phyloP scores from a whole-genome alignment of 1,140 invertebrate genomes.

The Bombus haemorrhoidalis region DNA sequence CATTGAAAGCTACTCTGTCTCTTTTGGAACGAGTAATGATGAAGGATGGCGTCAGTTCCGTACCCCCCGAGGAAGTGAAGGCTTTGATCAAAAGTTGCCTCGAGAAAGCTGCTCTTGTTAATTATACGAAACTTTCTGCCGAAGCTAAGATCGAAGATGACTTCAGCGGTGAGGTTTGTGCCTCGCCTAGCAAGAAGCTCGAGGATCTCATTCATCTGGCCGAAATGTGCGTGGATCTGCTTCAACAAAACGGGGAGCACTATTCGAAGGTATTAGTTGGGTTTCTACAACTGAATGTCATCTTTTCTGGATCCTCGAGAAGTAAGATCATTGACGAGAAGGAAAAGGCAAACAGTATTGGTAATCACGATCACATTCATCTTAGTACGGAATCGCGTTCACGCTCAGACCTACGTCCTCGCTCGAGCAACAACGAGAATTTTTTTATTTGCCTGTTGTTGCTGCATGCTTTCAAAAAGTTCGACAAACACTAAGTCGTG shows the following conservation, averaged over 20 bases:
- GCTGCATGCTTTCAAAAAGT: background rate
- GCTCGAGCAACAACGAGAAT: background rate
- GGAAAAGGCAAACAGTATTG: background rate
- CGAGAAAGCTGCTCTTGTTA: constrained; percentile 98
- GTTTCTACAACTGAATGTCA: constrained; percentile 81
- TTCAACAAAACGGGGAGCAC: constrained; percentile 99
- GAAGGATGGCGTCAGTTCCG: constrained; percentile 99
- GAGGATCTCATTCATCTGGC: constrained; percentile 98
- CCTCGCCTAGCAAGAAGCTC: constrained; percentile 93
- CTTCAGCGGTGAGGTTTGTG: constrained; percentile 90
- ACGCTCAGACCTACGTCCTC: background rate
- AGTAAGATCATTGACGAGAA: background rate
- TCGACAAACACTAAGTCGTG: background rate
- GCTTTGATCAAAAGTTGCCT: constrained; percentile 97
- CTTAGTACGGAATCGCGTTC: background rate
- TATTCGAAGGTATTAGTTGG: constrained; percentile 97
- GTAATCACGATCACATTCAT: background rate
- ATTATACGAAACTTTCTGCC: constrained; percentile 97
- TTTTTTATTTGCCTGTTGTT: background rate
- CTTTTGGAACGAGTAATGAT: constrained; percentile 98
- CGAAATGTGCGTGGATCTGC: constrained; percentile 98
- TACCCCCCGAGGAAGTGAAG: constrained; percentile 97
- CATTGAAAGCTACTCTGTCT: constrained; percentile 97
- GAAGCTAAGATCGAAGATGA: constrained; percentile 99
- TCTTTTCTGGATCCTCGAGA: constrained; percentile 76